Conservation (phyloP, 2,888 invertebrate genomes). For the Parnassius orleans region DNA sequence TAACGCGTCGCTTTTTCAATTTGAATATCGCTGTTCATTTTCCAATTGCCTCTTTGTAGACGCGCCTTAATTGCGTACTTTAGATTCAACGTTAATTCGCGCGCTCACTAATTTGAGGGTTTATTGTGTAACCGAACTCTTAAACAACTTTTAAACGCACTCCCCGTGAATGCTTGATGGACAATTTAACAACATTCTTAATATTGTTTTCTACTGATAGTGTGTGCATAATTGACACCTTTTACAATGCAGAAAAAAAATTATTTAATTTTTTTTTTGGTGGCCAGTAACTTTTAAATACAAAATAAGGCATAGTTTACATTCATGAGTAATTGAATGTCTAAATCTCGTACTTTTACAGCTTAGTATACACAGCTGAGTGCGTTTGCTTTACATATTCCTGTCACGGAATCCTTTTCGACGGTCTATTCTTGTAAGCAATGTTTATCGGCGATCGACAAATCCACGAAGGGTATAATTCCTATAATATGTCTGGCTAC, state of each 20-base stretch:
- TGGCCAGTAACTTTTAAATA: background rate
- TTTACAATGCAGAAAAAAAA: background rate
- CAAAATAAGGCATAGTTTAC: conserved; percentile 4
- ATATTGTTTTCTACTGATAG: background rate
- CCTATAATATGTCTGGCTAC: conserved; percentile 67
- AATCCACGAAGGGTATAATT: conserved; percentile 62
- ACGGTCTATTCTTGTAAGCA: conserved; percentile 37
- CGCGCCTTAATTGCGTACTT: conserved; percentile 75
- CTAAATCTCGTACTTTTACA: no score
- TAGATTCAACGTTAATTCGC: conserved; percentile 76
- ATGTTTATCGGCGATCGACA: conserved; percentile 60
- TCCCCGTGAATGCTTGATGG: conserved; percentile 60
- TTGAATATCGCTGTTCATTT: conserved; percentile 78
- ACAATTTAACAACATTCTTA: conserved; percentile 26
- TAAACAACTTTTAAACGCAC: conserved; percentile 63
- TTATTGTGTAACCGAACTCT: conserved; percentile 65
- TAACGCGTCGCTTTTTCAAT: conserved; percentile 75
- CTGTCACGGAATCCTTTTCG: conserved; percentile 53
- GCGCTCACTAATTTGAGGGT: conserved; percentile 74
- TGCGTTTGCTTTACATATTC: conserved; percentile 42
- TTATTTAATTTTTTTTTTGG: background rate
- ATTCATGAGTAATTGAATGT: conserved; percentile 20
- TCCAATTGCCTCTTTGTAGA: conserved; percentile 74
- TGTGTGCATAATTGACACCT: background rate
- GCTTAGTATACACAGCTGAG: conserved; percentile 3